A percentile compares a stretch with the other conserved stretches of the same genome.
phyloP scores from a whole-genome alignment of 2,797 vertebrate species.

The Lepus oiostolus region DNA sequence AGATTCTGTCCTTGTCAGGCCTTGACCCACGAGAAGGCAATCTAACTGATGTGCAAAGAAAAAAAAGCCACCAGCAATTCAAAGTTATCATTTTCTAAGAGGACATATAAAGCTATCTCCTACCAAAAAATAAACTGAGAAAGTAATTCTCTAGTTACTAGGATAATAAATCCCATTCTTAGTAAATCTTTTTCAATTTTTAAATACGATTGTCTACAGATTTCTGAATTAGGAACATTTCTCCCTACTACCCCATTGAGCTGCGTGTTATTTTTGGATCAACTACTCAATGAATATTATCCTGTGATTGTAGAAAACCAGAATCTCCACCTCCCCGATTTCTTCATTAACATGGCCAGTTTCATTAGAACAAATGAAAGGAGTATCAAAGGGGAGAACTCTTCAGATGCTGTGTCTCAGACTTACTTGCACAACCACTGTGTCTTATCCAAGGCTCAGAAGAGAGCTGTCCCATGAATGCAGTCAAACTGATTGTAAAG shows the following conservation, averaged over 20 bases:
- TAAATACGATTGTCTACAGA: constrained; percentile 2
- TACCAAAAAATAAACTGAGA: constrained; percentile 47
- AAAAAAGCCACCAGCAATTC: constrained; percentile 51
- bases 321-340: constrained; percentile 13
- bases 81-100: constrained; percentile 43
- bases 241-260: constrained; percentile 49
- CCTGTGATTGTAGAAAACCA: constrained; percentile 54
- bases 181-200: constrained; percentile 29
- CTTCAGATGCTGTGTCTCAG: background rate
- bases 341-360: constrained; percentile 50
- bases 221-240: constrained; percentile 60
- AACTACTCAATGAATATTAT: constrained; percentile 69
- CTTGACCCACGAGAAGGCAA: constrained; percentile 40
- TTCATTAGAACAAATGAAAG: constrained; percentile 39
- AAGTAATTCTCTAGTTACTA: constrained; percentile 55
- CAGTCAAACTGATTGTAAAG: background rate
- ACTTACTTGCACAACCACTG: background rate
- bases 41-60: constrained; percentile 3
- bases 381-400: background rate
- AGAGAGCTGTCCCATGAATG: background rate
- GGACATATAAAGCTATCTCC: background rate
- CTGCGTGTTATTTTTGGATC: constrained; percentile 64
- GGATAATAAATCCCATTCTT: constrained; percentile 39
- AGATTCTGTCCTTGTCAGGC: constrained; percentile 46
- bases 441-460: background rate